These are phyloP conservation scores for Autographa gamma DNA, from an alignment of 2,888 invertebrate species.

Conservation along the genomic window DNA sequence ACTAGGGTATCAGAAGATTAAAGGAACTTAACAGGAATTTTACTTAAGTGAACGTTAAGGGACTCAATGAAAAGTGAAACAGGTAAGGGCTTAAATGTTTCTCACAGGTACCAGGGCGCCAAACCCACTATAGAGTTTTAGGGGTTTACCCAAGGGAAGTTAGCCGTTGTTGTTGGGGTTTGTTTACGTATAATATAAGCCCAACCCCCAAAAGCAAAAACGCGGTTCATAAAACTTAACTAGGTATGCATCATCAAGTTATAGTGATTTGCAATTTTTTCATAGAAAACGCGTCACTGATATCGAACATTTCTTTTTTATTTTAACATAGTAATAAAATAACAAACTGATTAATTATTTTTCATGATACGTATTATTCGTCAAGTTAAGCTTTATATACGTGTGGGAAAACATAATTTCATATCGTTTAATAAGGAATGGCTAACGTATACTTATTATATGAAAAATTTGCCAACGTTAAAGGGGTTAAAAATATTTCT, in stretches of 20 bases:
- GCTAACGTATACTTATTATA: too few species aligned
- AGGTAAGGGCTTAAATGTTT: slow-evolving; percentile 31
- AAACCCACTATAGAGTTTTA: slow-evolving; percentile 25
- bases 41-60: background rate
- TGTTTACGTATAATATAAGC: background rate
- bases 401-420: too few species aligned
- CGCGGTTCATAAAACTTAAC: background rate
- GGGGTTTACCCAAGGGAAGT: slow-evolving; percentile 8
- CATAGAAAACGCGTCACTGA: background rate
- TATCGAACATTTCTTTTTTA: background rate
- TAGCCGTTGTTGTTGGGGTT: background rate
- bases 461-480: background rate
- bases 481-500: slow-evolving; percentile 24
- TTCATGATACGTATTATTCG: too few species aligned
- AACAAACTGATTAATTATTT: too few species aligned
- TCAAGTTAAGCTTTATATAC: too few species aligned
- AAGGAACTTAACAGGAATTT: background rate
- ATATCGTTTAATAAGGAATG: too few species aligned
- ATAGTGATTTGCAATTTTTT: background rate
- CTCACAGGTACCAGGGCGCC: slow-evolving; percentile 49
- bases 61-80: background rate
- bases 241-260: background rate
- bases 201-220: background rate
- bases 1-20: slow-evolving; percentile 23
- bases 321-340: too few species aligned